These are phyloP conservation scores for Xestia rhomboidea DNA, from an alignment of 2,888 invertebrate species.

Conservation along the genomic window DNA sequence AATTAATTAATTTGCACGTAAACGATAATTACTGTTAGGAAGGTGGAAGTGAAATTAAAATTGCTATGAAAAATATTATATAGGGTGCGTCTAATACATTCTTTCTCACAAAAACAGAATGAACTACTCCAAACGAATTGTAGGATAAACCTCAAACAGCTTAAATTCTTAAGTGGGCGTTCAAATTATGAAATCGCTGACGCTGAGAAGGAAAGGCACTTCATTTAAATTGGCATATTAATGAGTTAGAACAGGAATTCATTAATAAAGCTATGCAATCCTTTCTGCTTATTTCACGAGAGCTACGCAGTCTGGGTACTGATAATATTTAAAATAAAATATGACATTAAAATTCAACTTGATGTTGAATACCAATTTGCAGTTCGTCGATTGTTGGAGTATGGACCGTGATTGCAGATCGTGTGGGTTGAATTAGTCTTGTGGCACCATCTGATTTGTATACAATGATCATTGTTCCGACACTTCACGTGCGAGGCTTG, in stretches of 20 bases:
- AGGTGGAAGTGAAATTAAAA: slow-evolving; percentile 25
- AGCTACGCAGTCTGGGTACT: slow-evolving; percentile 38
- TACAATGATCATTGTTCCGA: slow-evolving; percentile 89
- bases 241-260: slow-evolving; percentile 62
- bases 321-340: slow-evolving; percentile 60
- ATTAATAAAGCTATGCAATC: slow-evolving; percentile 60
- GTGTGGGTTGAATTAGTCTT: slow-evolving; percentile 77
- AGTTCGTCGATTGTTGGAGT: slow-evolving; percentile 65
- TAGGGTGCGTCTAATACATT: slow-evolving; percentile 1
- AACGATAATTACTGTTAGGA: slow-evolving; percentile 13
- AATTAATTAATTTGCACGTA: slow-evolving; percentile 48
- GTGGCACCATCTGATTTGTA: slow-evolving; percentile 85
- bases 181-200: slow-evolving; percentile 63
- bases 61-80: background rate
- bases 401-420: slow-evolving; percentile 65
- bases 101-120: slow-evolving; percentile 22
- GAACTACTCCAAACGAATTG: slow-evolving; percentile 36
- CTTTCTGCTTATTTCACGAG: slow-evolving; percentile 57
- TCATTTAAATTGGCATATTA: slow-evolving; percentile 61
- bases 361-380: slow-evolving; percentile 66
- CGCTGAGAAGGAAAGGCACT: slow-evolving; percentile 55
- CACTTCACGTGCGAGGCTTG: slow-evolving; percentile 67
- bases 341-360: slow-evolving; percentile 63
- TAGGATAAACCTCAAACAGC: slow-evolving; percentile 36
- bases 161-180: slow-evolving; percentile 58